Conservation (phyloP, 1,140 invertebrate species). For the Dendrolimus kikuchii region DNA sequence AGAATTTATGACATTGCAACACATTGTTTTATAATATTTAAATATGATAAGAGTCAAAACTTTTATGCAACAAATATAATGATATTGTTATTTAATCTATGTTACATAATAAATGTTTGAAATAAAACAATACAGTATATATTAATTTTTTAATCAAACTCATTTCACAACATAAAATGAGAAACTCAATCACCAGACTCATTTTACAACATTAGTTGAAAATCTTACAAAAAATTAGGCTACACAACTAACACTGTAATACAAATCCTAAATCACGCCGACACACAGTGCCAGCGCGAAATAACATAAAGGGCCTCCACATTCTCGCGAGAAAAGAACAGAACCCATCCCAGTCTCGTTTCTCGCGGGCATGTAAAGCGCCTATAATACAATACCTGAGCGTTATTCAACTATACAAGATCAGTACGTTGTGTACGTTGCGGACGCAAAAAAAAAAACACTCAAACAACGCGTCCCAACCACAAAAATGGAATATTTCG, state of each 20-base stretch:
- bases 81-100: too few relatives aligned
- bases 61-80: too few relatives aligned
- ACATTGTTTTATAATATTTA: too few relatives aligned
- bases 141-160: constrained; percentile 66
- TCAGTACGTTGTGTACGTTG: constrained; percentile 15
- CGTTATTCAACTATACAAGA: constrained; percentile 19
- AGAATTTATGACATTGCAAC: too few relatives aligned
- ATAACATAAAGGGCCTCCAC: constrained; percentile 13
- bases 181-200: constrained; percentile 33
- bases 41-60: too few relatives aligned
- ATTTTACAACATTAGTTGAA: constrained; percentile 34
- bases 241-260: constrained; percentile 30
- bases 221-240: constrained; percentile 29
- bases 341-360: too few relatives aligned
- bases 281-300: constrained; percentile 45
- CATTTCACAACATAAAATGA: constrained; percentile 66
- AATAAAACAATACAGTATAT: constrained; percentile 38
- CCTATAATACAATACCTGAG: constrained; percentile 9
- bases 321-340: not conserved
- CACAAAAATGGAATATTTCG: constrained; percentile 41
- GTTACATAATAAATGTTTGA: constrained; percentile 4
- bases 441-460: constrained; percentile 17
- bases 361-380: too few relatives aligned
- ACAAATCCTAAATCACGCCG: constrained; percentile 27
- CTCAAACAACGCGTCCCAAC: constrained; percentile 5